phyloP scores from a whole-genome alignment of 2,113 vertebrate genomes.

The Epinephelus fuscoguttatus region DNA sequence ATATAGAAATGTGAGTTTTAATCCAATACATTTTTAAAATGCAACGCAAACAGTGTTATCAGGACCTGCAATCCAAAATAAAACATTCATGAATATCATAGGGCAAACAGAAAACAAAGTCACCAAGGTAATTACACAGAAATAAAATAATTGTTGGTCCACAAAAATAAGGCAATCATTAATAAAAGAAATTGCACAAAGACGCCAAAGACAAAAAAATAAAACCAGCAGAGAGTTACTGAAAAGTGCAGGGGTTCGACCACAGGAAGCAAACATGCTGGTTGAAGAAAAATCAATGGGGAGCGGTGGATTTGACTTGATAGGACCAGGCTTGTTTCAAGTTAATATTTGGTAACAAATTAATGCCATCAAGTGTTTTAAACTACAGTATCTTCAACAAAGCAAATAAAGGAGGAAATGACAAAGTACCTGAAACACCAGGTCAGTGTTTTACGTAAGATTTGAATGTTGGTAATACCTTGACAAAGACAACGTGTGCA shows the following conservation, averaged over 20 bases:
- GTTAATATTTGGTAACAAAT: neutral
- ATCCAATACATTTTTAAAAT: too few species aligned
- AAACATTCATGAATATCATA: slow-evolving; percentile 1
- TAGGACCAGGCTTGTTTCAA: slow-evolving; percentile 14
- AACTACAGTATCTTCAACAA: neutral
- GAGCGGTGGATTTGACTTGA: slow-evolving; percentile 18
- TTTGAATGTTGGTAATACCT: neutral
- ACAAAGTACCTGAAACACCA: slow-evolving; percentile 5
- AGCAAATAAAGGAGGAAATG: slow-evolving; percentile 5
- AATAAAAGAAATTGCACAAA: neutral
- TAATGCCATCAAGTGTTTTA: neutral
- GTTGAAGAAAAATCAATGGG: slow-evolving; percentile 37
- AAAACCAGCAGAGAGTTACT: slow-evolving; percentile 11
- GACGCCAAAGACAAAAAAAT: slow-evolving; percentile 7
- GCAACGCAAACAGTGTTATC: neutral
- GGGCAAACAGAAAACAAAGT: neutral
- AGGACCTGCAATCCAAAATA: slow-evolving; percentile 30
- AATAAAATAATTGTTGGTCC: slow-evolving; percentile 7
- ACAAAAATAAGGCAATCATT: slow-evolving; percentile 14
- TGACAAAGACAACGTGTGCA: neutral
- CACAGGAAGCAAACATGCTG: slow-evolving; percentile 68
- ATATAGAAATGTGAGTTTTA: neutral
- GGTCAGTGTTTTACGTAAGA: neutral
- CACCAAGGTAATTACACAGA: neutral
- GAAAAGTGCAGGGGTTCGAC: slow-evolving; percentile 27